Evolutionary conservation across 2,888 invertebrate species (phyloP).

Genomic region (Diaprepes abbreviatus): DNA sequence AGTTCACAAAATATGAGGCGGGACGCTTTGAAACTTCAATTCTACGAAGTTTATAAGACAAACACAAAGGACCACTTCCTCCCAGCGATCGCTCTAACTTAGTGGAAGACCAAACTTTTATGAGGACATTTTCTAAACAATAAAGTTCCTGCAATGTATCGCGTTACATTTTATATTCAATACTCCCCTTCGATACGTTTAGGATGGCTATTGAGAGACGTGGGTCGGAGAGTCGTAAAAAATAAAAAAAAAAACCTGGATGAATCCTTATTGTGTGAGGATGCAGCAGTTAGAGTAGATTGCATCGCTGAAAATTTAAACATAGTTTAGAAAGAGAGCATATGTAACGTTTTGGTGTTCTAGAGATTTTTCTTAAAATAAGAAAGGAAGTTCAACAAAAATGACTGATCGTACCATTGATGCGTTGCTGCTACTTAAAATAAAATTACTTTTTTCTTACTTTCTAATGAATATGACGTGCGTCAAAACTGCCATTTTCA

Average conservation of each 20-base stretch:
- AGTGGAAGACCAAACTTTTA: constrained; percentile 23
- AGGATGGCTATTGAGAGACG: background rate
- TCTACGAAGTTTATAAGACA: background rate
- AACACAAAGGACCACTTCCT: background rate
- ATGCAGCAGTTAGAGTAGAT: too few relatives aligned
- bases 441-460: too few relatives aligned
- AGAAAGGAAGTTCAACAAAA: too few relatives aligned
- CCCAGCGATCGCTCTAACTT: background rate
- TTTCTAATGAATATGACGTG: too few relatives aligned
- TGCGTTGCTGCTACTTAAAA: too few relatives aligned
- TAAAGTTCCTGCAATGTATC: constrained; percentile 26
- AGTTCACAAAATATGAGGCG: constrained; percentile 1
- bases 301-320: too few relatives aligned
- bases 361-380: too few relatives aligned
- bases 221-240: background rate
- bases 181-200: constrained; percentile 25
- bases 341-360: too few relatives aligned
- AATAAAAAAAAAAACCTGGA: background rate
- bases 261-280: background rate
- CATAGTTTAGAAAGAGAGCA: too few relatives aligned
- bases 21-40: constrained; percentile 1
- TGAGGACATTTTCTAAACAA: constrained; percentile 33
- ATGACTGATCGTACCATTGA: too few relatives aligned
- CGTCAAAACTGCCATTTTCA: too few relatives aligned
- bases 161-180: constrained; percentile 35